phyloP scores from a whole-genome alignment of 2,888 invertebrate species.

The Chalcosyrphus nemorum region DNA sequence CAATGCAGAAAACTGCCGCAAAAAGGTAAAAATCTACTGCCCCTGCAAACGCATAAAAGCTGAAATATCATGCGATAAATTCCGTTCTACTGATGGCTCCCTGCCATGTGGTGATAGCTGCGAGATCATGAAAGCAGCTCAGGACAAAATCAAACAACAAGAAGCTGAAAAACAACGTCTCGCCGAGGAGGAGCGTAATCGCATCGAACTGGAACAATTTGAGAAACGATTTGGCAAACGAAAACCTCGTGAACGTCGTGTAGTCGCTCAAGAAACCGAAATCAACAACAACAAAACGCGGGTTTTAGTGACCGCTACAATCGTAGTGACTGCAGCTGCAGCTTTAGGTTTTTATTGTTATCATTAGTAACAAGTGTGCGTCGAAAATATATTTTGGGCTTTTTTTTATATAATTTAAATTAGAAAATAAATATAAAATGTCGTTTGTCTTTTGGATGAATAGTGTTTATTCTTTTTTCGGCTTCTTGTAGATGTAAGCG shows the following conservation, averaged over 20 bases:
- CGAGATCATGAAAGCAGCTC: constrained; percentile 83
- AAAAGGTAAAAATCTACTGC: constrained; percentile 91
- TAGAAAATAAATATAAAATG: constrained; percentile 45
- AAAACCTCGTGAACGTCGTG: constrained; percentile 83
- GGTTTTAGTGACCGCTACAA: constrained; percentile 73
- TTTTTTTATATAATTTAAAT: constrained; percentile 18
- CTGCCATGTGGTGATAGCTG: constrained; percentile 87
- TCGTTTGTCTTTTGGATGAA: constrained; percentile 28
- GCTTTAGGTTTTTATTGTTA: constrained; percentile 77
- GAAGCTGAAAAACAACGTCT: constrained; percentile 84
- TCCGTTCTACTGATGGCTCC: constrained; percentile 79
- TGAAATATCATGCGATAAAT: constrained; percentile 87
- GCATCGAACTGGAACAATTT: constrained; percentile 88
- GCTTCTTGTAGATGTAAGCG: constrained; percentile 87
- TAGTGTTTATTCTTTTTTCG: constrained; percentile 75
- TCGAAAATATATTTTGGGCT: constrained; percentile 32
- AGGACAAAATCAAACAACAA: constrained; percentile 83
- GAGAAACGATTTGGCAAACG: constrained; percentile 89
- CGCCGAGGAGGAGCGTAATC: constrained; percentile 86
- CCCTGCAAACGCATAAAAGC: constrained; percentile 89
- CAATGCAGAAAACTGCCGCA: constrained; percentile 87
- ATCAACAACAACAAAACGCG: constrained; percentile 74
- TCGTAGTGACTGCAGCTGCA: constrained; percentile 75
- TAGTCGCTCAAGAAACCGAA: constrained; percentile 69
- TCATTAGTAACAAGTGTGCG: constrained; percentile 45